Base-by-base conservation (phyloP, 2,888 invertebrate species). In the Drosophila vallismaia region DNA sequence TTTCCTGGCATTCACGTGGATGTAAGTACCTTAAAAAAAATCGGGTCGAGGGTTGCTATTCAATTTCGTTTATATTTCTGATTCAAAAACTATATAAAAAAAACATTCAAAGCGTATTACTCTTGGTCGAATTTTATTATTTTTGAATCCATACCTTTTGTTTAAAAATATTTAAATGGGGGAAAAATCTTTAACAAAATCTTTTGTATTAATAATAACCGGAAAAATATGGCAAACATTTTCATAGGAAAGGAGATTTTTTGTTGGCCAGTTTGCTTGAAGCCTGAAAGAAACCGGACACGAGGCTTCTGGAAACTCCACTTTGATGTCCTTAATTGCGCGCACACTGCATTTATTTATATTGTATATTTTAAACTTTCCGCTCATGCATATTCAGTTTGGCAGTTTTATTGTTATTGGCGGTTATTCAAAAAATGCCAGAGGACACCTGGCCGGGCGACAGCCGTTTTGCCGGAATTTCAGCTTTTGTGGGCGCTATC, bases 1-100 rank as follows among this genome's bases (percentile, higher is more conserved):
- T 92, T 95, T 75, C 93, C 94, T 10, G 96, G 96, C 73, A 95
- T 97, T 74, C 93, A 94, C 81, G 95, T 97, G 54, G 96, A 97
- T 92, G 97, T 97, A 91, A 96, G 96, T 95, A 87, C 12, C 36
- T n/a, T 2, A 12, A n/a, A 6, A 12, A 28, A 28, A 36, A 36
- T 12, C 5, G 0, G 0, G n/a, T n/a, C n/a, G n/a, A n/a, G 36
- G 36, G 5, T 36, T 33, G 9, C 9, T 9, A 28, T 28, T 28
- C 28, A 28, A 28, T 19, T 19, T 19, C 19, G 19, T 19, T 19
- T 19, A 19, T 19, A 19, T 19, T 19, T 19, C 19, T 19, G 19
- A 19, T 19, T 19, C 19, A 19, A 19, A 1, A 19, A 1, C 19
- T 19, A 19, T 19, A 19, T 19, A 19, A 19, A 19, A 19, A 19